Conservation (phyloP, 1,140 invertebrate species). For the Agraylea sexmaculata region DNA sequence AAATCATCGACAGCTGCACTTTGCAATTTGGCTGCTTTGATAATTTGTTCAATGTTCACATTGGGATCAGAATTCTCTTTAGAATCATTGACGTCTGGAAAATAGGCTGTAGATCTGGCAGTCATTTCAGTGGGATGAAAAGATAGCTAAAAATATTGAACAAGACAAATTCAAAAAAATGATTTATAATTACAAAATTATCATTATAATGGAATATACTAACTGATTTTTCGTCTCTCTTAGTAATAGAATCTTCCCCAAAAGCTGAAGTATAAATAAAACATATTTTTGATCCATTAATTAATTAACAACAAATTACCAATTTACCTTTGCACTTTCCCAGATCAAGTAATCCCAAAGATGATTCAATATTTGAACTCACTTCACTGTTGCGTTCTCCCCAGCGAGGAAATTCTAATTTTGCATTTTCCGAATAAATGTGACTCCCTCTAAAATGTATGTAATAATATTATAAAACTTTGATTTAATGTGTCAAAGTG, state of each 20-base stretch:
- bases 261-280: neutral
- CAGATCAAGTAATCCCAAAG: conserved; percentile 19
- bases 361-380: too few relatives aligned
- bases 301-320: neutral
- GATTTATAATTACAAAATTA: neutral
- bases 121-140: conserved; percentile 19
- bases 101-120: conserved; percentile 15
- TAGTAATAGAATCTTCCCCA: neutral
- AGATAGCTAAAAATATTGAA: conserved; percentile 9
- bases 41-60: conserved; percentile 8
- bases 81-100: conserved; percentile 2
- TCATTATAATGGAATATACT: neutral
- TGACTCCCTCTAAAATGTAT: too few relatives aligned
- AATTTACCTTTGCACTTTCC: conserved; percentile 12
- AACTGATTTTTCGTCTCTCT: neutral
- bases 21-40: conserved; percentile 15
- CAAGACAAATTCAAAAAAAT: neutral
- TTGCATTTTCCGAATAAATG: too few relatives aligned
- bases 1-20: conserved; percentile 14
- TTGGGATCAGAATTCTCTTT: conserved; percentile 17
- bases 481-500: too few relatives aligned
- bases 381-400: too few relatives aligned
- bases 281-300: neutral
- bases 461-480: too few relatives aligned
- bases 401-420: too few relatives aligned